These are phyloP conservation scores for Heteromyza rotundicornis DNA, from an alignment of 2,888 invertebrate genomes.

Conservation along the genomic window DNA sequence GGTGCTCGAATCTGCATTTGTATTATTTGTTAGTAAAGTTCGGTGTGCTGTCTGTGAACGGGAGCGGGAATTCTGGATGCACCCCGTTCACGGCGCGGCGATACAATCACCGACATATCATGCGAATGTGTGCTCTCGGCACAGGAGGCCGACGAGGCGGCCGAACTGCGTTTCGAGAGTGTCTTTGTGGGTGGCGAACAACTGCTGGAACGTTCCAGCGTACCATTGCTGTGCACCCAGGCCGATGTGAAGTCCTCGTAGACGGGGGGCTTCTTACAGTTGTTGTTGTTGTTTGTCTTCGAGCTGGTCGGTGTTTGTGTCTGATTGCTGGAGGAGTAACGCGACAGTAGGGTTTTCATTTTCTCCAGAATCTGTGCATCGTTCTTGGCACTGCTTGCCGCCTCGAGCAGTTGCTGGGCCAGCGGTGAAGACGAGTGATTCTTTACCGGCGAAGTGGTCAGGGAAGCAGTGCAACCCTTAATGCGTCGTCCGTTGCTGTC, in stretches of 20 bases:
- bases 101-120: slow-evolving; percentile 47
- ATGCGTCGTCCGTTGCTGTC: slow-evolving; percentile 65
- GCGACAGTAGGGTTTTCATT: slow-evolving; percentile 73
- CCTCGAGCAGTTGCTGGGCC: slow-evolving; percentile 74
- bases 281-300: neutral
- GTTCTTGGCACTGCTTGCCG: slow-evolving; percentile 74
- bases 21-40: slow-evolving; percentile 57
- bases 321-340: slow-evolving; percentile 64
- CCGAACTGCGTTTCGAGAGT: slow-evolving; percentile 59
- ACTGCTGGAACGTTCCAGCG: slow-evolving; percentile 68
- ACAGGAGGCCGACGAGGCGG: slow-evolving; percentile 60
- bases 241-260: slow-evolving; percentile 74
- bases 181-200: slow-evolving; percentile 61
- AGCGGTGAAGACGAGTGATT: slow-evolving; percentile 70
- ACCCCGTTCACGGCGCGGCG: slow-evolving; percentile 58
- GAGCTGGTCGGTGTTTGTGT: neutral
- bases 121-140: slow-evolving; percentile 57
- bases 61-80: slow-evolving; percentile 62
- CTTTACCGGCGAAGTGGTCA: slow-evolving; percentile 65
- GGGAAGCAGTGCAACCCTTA: slow-evolving; percentile 55
- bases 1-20: slow-evolving; percentile 39
- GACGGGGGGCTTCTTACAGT: slow-evolving; percentile 62
- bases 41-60: slow-evolving; percentile 55
- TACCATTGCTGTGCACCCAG: slow-evolving; percentile 77
- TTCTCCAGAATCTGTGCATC: slow-evolving; percentile 77